phyloP scores from a whole-genome alignment of 2,888 invertebrate species.

The Hoplodrina blanda region DNA sequence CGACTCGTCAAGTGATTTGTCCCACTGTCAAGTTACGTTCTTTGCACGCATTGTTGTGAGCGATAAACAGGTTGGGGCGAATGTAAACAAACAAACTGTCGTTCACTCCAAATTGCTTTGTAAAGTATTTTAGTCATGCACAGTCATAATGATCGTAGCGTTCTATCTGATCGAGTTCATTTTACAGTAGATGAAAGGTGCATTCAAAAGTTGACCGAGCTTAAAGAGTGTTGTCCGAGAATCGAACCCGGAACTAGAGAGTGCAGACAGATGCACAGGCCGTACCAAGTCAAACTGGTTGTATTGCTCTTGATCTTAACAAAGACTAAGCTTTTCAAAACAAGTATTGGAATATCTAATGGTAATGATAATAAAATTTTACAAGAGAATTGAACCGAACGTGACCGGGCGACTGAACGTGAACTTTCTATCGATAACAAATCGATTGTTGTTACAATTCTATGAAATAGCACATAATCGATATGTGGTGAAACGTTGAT shows the following conservation, averaged over 20 bases:
- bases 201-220: conserved; percentile 23
- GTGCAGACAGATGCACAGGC: conserved; percentile 63
- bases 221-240: conserved; percentile 37
- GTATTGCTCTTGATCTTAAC: conserved; percentile 65
- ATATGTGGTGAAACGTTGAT: conserved; percentile 69
- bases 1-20: conserved; percentile 23
- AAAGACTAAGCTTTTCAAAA: conserved; percentile 62
- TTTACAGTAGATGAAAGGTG: conserved; percentile 26
- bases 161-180: conserved; percentile 18
- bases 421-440: conserved; percentile 67
- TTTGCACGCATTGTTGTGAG: conserved; percentile 35
- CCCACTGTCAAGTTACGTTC: conserved; percentile 25
- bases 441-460: conserved; percentile 64
- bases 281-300: conserved; percentile 66
- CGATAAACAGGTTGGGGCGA: conserved; percentile 22
- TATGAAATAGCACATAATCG: conserved; percentile 64
- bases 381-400: conserved; percentile 59
- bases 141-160: neutral
- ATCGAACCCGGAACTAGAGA: conserved; percentile 71
- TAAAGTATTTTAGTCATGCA: conserved; percentile 15
- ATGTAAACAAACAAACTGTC: conserved; percentile 55
- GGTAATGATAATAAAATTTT: conserved; percentile 50
- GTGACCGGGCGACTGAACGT: conserved; percentile 62
- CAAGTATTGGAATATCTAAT: conserved; percentile 53
- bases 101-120: conserved; percentile 8